Evolutionary conservation across 2,797 vertebrate species (phyloP), one percentile per base, ranked within the genome.

Genomic region (Danio aesculapii): DNA sequence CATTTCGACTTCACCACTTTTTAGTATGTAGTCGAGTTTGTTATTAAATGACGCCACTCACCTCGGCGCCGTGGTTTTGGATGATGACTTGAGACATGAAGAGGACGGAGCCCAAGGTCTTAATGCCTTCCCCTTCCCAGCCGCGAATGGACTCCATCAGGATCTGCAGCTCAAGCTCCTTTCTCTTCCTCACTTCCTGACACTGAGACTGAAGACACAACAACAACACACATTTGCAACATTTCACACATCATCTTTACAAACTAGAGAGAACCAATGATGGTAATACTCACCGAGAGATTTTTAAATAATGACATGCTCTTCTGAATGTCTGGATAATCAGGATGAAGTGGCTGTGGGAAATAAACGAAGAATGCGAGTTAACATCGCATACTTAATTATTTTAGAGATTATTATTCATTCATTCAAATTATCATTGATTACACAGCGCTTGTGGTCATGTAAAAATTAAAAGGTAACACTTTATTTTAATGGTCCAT

Each of bases 81-180:
- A 99, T 95, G 87, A 97, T 87, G 87, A 98, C 96, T 88, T 99
- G 98, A 62, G 97, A 99, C 98, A 99, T 98, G 88, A 97, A 97
- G 74, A 97, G 90, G 44, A 98, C 96, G 0, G 86, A 94, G 83
- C 98, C 98, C 75, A 99, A 90, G 0, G 96, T 96, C 90, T 95
- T 96, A 79, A 99, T 99, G 89, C 96, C 96, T 1, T 99, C 98
- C 0, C 98, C 98, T 86, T 99, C 98, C 98, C 98, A 99, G 86
- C 95, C 95, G 7, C 97, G 95, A 88, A 99, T 97, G n/a, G 95
- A 92, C 91, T 99, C 98, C 0, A 94, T 98, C 86, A 99, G 93
- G 82, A 99, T 99, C 90, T 99, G 98, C 74, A 99, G 90, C 86
- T 99, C 98, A 82, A 99, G 94, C 83, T 99, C 98, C 87, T 99